phyloP scores from a whole-genome alignment of 2,113 vertebrate genomes.

The Rhynchopsitta pachyrhyncha region DNA sequence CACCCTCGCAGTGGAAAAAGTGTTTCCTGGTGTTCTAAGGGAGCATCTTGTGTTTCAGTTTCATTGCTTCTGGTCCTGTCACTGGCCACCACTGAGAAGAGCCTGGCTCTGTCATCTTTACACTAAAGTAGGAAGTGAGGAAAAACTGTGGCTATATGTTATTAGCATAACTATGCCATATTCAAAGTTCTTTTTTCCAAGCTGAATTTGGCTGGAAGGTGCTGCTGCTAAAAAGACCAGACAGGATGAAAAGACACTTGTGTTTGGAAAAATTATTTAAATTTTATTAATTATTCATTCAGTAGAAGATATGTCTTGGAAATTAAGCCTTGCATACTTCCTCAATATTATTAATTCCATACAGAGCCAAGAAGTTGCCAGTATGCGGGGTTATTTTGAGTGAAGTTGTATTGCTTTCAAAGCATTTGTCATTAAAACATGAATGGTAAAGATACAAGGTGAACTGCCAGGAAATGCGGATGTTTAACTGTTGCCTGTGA shows the following conservation, averaged over 20 bases:
- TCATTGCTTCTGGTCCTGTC: not conserved
- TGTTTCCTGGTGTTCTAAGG: not conserved
- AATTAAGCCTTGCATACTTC: not conserved
- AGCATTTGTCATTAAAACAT: not conserved
- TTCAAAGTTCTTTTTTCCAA: not conserved
- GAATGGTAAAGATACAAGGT: not conserved
- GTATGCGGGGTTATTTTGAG: not conserved
- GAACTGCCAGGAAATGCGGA: not conserved
- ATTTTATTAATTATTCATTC: not conserved
- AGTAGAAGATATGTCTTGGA: not conserved
- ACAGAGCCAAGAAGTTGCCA: not conserved
- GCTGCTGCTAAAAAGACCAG: not conserved
- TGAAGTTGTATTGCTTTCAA: not conserved
- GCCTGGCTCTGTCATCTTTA: not conserved
- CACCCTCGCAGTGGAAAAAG: not conserved
- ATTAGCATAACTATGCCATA: not conserved
- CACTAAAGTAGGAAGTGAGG: not conserved
- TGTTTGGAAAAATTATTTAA: not conserved
- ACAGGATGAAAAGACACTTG: not conserved
- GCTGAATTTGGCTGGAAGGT: not conserved
- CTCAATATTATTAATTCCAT: not conserved
- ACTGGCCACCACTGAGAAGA: not conserved
- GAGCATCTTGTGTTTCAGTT: not conserved
- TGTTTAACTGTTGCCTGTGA: not conserved
- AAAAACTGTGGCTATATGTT: not conserved